Evolutionary conservation across 2,113 vertebrate genomes (phyloP).

Genomic region (Dipodomys merriami): DNA sequence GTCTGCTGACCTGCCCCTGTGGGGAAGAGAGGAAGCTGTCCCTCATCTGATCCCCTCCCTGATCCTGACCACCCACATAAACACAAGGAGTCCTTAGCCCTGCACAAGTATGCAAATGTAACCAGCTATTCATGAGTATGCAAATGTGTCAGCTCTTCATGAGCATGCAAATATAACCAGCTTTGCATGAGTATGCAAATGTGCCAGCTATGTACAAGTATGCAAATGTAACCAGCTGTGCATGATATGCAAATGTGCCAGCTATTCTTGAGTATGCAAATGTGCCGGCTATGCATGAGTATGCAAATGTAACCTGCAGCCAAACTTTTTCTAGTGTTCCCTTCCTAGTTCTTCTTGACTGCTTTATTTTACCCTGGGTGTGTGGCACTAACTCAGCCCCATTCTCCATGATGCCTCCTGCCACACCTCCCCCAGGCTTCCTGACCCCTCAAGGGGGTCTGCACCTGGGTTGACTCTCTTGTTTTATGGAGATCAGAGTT

Average conservation of each 20-base stretch:
- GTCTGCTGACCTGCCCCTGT: not conserved
- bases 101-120: too few relatives aligned
- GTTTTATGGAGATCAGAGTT: not conserved
- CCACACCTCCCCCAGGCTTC: not conserved
- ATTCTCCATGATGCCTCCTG: not conserved
- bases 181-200: too few relatives aligned
- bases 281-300: not conserved
- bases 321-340: not conserved
- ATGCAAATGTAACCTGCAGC: fast-evolving
- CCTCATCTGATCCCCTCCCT: fast-evolving
- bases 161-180: too few relatives aligned
- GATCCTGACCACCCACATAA: fast-evolving
- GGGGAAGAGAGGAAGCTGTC: not conserved
- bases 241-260: too few relatives aligned
- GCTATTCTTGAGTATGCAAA: too few relatives aligned
- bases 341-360: not conserved
- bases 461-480: fast-evolving
- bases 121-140: too few relatives aligned
- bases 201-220: too few relatives aligned
- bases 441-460: fast-evolving
- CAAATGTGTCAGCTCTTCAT: too few relatives aligned
- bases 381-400: too few relatives aligned
- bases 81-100: not conserved
- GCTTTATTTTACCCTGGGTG: not conserved
- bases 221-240: too few relatives aligned